phyloP scores from a whole-genome alignment of 2,113 vertebrate species.

The Tachuris rubrigastra region DNA sequence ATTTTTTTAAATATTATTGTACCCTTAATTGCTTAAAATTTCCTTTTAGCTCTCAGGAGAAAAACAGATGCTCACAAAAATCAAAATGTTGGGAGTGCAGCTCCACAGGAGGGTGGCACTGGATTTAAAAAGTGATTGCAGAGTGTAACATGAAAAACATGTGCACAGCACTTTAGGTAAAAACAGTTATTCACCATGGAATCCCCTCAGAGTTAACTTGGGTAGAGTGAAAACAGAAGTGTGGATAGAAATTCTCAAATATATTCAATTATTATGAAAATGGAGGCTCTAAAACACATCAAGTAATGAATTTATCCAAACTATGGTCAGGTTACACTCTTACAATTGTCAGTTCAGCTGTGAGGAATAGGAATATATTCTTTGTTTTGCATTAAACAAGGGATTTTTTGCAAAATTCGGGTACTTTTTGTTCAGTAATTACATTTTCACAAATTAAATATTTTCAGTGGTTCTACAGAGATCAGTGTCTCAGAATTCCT shows the following conservation, averaged over 20 bases:
- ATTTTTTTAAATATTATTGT: not conserved
- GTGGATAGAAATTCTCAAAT: not conserved
- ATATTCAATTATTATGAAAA: not conserved
- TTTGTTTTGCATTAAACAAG: not conserved
- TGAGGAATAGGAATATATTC: not conserved
- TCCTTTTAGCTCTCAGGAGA: not conserved
- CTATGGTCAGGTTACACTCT: not conserved
- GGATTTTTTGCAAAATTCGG: not conserved
- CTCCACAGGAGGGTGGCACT: not conserved
- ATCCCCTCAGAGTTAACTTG: not conserved
- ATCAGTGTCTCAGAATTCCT: not conserved
- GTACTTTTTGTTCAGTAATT: not conserved
- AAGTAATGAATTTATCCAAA: not conserved
- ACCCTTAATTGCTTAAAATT: not conserved
- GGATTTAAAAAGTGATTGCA: not conserved
- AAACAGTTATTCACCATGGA: not conserved
- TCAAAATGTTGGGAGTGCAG: not conserved
- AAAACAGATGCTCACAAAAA: not conserved
- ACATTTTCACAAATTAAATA: not conserved
- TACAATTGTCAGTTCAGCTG: not conserved
- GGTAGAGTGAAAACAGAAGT: not conserved
- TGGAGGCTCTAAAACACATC: not conserved
- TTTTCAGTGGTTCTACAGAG: not conserved
- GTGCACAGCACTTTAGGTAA: not conserved
- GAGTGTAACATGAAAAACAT: not conserved